Conservation (phyloP, 2,888 invertebrate genomes). For the Yponomeuta cagnagella region DNA sequence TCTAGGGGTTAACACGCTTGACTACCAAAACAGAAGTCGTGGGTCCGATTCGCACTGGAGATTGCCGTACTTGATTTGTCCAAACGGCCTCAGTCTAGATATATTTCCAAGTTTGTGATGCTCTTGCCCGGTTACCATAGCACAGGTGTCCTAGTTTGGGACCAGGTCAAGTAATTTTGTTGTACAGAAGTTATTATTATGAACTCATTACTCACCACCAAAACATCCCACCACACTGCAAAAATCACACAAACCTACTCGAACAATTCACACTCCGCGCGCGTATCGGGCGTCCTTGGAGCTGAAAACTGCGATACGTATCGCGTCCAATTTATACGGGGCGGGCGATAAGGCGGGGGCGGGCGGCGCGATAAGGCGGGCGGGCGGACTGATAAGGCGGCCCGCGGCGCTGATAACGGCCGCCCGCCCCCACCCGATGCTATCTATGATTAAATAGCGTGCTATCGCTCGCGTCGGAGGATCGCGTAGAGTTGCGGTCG, state of each 20-base stretch:
- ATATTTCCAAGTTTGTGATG: too few species aligned
- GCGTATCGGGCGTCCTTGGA: slow-evolving; percentile 15
- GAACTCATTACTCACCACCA: too few species aligned
- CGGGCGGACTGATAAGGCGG: slow-evolving; percentile 30
- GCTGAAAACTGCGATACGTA: slow-evolving; percentile 31
- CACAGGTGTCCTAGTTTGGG: too few species aligned
- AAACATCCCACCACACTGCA: too few species aligned
- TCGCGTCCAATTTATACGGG: slow-evolving; percentile 49
- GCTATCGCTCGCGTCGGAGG: slow-evolving; percentile 50
- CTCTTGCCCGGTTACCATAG: too few species aligned
- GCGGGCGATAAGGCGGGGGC: slow-evolving; percentile 11
- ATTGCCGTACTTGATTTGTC: too few species aligned
- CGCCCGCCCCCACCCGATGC: slow-evolving; percentile 49
- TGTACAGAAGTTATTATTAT: too few species aligned
- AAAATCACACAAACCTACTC: not conserved
- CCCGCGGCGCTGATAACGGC: slow-evolving; percentile 47
- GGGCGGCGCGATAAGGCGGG: slow-evolving; percentile 20
- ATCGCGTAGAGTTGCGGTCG: slow-evolving; percentile 44
- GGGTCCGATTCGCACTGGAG: too few species aligned
- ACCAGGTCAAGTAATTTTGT: too few species aligned
- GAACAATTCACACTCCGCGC: not conserved
- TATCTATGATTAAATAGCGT: slow-evolving; percentile 68
- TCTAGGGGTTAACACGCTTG: too few species aligned
- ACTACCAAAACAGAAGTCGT: too few species aligned
- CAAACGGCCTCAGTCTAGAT: too few species aligned